Base-by-base conservation (phyloP, 2,113 vertebrate species). In the Erythrocercus mccallii region DNA sequence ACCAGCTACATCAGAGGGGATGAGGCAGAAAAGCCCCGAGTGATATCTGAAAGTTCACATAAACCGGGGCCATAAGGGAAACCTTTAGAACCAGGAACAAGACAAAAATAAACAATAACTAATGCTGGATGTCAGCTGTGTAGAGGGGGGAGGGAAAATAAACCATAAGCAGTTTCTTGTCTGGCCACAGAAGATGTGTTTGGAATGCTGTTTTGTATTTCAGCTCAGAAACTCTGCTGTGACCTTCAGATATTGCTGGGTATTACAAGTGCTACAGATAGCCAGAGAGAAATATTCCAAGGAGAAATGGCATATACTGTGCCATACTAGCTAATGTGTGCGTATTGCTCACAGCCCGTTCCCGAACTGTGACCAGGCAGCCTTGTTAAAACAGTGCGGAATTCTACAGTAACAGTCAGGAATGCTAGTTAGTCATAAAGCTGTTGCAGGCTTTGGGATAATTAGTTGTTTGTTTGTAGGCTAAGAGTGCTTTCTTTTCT, bases 31-130 rank as follows among this genome's bases (percentile, higher is more conserved):
- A 57, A 94, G 82, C 93, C 90, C 96, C 64, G 0, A 90, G 92
- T 72, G 82, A 88, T 93, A 96, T 84, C 88, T 94, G 92, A 84
- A 96, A 92, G 92, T 97, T 96, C 97, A 94, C 86, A 82, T 85
- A 94, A 86, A 94, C 57, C 57, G 68, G 54, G 65, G 81, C 94
- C 89, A 11, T 82, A 69, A 86, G 77, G 86, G 92, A 97, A 96
- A 95, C 90, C 94, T 96, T 96, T 88, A 96, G 95, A 97, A 94
- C 69, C 68, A 90, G 82, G 81, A 95, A 95, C 94, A 95, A 96
- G 94, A 91, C 65, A 95, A 94, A 97, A 97, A 96, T 95, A 97
- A 97, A 95, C 87, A 97, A 90, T 92, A 97, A 96, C 76, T 94
- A 96, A 94, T 94, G 91, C 90, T 94, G 81, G 71, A 90, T 95